phyloP scores from a whole-genome alignment of 2,888 invertebrate species.

The Bugulina stolonifera region DNA sequence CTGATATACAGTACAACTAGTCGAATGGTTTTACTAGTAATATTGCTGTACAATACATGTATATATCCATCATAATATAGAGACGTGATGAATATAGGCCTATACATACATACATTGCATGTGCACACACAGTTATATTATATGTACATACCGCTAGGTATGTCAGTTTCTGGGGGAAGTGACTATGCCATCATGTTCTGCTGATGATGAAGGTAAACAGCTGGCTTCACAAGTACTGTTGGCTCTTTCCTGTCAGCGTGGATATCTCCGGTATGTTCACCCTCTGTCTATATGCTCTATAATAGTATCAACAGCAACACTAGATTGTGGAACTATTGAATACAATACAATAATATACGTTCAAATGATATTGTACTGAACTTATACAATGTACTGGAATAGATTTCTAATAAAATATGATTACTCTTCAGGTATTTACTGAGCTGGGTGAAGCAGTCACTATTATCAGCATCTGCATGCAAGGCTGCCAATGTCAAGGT shows the following conservation, averaged over 20 bases:
- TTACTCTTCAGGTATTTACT: constrained; percentile 57
- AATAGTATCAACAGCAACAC: too few relatives aligned
- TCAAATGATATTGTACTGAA: too few relatives aligned
- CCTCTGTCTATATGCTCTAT: neutral
- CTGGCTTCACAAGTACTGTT: constrained; percentile 58
- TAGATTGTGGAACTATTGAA: too few relatives aligned
- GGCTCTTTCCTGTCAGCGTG: constrained; percentile 60
- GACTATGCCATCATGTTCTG: constrained; percentile 6
- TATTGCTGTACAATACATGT: too few relatives aligned
- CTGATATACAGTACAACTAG: too few relatives aligned
- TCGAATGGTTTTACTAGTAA: too few relatives aligned
- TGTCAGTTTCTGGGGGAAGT: constrained; percentile 16
- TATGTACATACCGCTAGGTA: neutral
- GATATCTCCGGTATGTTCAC: constrained; percentile 57
- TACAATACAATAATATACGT: too few relatives aligned
- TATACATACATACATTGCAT: too few relatives aligned
- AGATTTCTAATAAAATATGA: too few relatives aligned
- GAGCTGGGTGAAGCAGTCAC: constrained; percentile 63
- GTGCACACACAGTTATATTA: neutral
- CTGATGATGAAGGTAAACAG: constrained; percentile 35
- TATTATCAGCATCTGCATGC: constrained; percentile 45
- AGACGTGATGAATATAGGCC: too few relatives aligned
- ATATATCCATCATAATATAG: too few relatives aligned
- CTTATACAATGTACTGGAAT: too few relatives aligned
- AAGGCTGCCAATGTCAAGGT: neutral